Evolutionary conservation across 2,888 invertebrate species (phyloP).

Genomic region (Troides helena): DNA sequence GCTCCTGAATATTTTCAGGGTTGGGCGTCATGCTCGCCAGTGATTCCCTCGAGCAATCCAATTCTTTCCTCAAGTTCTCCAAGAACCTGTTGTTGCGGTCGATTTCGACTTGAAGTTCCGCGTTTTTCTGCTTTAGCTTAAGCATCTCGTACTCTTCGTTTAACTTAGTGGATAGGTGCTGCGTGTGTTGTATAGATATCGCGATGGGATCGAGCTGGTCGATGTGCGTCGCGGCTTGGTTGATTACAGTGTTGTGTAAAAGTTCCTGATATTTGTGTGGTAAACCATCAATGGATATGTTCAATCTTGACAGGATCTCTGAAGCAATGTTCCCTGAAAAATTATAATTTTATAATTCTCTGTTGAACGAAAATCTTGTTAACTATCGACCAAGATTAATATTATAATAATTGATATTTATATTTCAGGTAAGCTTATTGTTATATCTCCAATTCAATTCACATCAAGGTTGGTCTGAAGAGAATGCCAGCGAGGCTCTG

Average conservation of each 20-base stretch:
- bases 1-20: slow-evolving; percentile 61
- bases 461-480: no score
- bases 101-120: slow-evolving; percentile 57
- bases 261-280: slow-evolving; percentile 62
- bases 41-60: slow-evolving; percentile 52
- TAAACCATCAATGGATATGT: slow-evolving; percentile 54
- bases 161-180: slow-evolving; percentile 47
- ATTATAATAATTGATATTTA: no score
- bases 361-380: no score
- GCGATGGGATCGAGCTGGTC: slow-evolving; percentile 55
- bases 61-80: slow-evolving; percentile 52
- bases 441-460: no score
- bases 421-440: no score
- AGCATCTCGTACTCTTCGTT: slow-evolving; percentile 64
- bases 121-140: slow-evolving; percentile 60
- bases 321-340: slow-evolving; percentile 52
- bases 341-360: neutral
- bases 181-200: slow-evolving; percentile 52
- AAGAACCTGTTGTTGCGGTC: slow-evolving; percentile 60
- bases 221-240: slow-evolving; percentile 45
- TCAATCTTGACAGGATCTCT: slow-evolving; percentile 56
- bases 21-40: slow-evolving; percentile 52
- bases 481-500: no score
- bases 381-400: no score
- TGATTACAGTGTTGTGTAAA: slow-evolving; percentile 46